phyloP scores from a whole-genome alignment of 1,140 invertebrate species.

The Zaprionus vittiger region DNA sequence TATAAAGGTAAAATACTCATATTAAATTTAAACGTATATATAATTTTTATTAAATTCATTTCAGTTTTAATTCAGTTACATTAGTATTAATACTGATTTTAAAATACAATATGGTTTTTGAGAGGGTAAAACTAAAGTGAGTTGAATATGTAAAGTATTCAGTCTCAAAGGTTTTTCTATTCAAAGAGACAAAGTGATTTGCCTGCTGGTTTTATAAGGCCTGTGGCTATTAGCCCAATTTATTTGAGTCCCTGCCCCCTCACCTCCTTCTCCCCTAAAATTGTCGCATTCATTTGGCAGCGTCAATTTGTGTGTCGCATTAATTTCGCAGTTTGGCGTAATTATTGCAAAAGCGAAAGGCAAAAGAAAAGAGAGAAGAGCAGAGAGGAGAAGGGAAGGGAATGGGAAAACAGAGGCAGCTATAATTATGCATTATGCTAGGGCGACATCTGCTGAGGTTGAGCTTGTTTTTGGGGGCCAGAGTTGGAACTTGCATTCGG shows the following conservation, averaged over 20 bases:
- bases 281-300: conserved; percentile 23
- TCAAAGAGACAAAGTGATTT: neutral
- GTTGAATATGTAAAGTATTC: too few species aligned
- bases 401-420: neutral
- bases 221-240: conserved; percentile 22
- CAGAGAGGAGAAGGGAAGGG: neutral
- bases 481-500: conserved; percentile 33
- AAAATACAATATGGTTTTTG: too few species aligned
- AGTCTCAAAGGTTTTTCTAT: neutral
- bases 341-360: conserved; percentile 27
- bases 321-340: conserved; percentile 38
- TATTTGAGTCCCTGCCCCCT: neutral
- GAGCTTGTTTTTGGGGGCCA: conserved; percentile 5
- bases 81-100: too few species aligned
- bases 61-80: neutral
- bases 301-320: conserved; percentile 22
- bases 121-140: too few species aligned
- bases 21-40: neutral
- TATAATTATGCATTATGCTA: conserved; percentile 42
- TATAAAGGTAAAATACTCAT: too few species aligned
- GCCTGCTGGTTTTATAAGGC: neutral
- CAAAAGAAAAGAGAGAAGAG: neutral
- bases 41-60: neutral
- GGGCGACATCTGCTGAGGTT: conserved; percentile 24
- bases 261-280: neutral